Conservation (phyloP, 2,888 invertebrate genomes). For the Norana najaformis region DNA sequence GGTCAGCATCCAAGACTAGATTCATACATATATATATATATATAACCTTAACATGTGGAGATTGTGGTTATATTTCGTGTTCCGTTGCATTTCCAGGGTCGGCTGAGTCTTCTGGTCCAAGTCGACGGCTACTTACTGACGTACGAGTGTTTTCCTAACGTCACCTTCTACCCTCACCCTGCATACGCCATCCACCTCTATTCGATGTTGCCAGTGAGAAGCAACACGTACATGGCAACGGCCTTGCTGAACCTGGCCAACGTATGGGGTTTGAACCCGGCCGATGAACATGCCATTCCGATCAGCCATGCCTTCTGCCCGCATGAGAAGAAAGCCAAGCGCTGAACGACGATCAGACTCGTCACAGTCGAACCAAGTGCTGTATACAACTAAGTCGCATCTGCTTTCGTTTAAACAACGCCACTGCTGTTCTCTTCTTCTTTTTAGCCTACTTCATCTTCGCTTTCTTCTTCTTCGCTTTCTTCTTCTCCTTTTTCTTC, state of each 20-base stretch:
- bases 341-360: background rate
- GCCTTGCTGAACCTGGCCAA: background rate
- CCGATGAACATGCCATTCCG: background rate
- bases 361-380: background rate
- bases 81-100: background rate
- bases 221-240: background rate
- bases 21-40: too few species aligned
- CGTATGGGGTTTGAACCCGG: background rate
- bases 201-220: background rate
- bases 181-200: background rate
- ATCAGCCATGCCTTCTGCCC: background rate
- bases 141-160: slow-evolving; percentile 21
- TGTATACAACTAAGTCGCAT: background rate
- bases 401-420: background rate
- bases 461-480: background rate
- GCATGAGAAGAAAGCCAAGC: background rate
- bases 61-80: too few species aligned
- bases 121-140: background rate
- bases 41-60: too few species aligned
- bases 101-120: background rate
- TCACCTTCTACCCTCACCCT: background rate
- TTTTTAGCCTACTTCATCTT: too few species aligned
- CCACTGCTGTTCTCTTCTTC: background rate
- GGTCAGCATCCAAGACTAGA: too few species aligned
- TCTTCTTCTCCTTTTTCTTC: too few species aligned